phyloP scores from a whole-genome alignment of 35 echinoderm and acorn worm genomes.

The Eucidaris tribuloides region DNA sequence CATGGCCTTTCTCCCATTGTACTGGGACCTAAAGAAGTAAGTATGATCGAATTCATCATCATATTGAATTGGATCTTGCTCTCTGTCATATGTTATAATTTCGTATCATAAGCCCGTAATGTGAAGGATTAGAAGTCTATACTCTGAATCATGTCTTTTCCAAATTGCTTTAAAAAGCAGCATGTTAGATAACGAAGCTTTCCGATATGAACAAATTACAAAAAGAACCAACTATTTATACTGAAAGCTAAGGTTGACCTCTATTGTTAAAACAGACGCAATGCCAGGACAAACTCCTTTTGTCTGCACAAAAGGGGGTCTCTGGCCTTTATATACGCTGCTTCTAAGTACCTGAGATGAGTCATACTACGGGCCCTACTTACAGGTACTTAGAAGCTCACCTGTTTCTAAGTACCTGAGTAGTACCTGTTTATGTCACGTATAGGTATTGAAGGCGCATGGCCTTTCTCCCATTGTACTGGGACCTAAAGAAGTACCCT shows the following conservation, averaged over 20 bases:
- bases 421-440: too few relatives aligned
- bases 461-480: constrained; percentile 74
- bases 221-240: too few relatives aligned
- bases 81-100: not conserved
- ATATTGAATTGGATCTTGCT: not conserved
- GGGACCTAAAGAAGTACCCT: constrained; percentile 94
- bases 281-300: too few relatives aligned
- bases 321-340: too few relatives aligned
- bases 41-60: not conserved
- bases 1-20: constrained; percentile 77
- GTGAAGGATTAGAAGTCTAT: not conserved
- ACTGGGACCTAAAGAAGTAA: constrained; percentile 92
- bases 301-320: too few relatives aligned
- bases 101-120: not conserved
- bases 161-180: not conserved
- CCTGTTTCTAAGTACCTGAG: too few relatives aligned
- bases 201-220: too few relatives aligned
- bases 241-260: too few relatives aligned
- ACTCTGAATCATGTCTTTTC: not conserved
- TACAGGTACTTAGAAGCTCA: too few relatives aligned
- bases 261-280: too few relatives aligned
- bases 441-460: constrained; percentile 84
- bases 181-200: not conserved
- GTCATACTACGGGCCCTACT: too few relatives aligned
- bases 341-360: too few relatives aligned